Conservation (phyloP, 2,797 vertebrate species). For the Scomberomorus guttatus region DNA sequence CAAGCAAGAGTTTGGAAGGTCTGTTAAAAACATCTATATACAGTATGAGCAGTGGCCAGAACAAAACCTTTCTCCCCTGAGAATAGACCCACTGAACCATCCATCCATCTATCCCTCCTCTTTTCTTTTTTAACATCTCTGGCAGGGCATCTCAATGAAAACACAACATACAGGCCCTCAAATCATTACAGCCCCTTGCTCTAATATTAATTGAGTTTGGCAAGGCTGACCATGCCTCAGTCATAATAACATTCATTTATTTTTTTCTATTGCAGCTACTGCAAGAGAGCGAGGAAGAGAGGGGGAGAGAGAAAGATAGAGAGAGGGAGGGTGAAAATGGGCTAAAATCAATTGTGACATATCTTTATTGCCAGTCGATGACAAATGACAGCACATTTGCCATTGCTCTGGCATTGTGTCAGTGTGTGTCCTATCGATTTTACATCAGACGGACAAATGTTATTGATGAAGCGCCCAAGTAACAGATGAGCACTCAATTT, state of each 20-base stretch:
- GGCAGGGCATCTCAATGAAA: constrained; percentile 37
- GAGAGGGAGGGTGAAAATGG: constrained; percentile 23
- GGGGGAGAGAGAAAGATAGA: background rate
- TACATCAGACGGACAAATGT: constrained; percentile 80
- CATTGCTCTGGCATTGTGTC: constrained; percentile 78
- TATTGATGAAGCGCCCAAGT: constrained; percentile 77
- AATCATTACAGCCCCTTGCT: constrained; percentile 57
- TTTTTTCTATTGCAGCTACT: constrained; percentile 61
- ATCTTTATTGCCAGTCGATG: constrained; percentile 84
- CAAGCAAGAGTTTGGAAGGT: constrained; percentile 34
- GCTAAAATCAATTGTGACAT: constrained; percentile 84
- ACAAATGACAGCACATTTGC: constrained; percentile 81
- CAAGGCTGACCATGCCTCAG: constrained; percentile 67
- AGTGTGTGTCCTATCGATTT: constrained; percentile 83
- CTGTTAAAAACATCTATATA: constrained; percentile 60
- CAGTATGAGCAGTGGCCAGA: constrained; percentile 36
- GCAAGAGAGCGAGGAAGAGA: constrained; percentile 39
- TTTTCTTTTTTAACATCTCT: constrained; percentile 40
- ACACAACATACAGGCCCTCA: constrained; percentile 47
- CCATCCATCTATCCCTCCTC: constrained; percentile 27
- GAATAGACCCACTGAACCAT: constrained; percentile 32
- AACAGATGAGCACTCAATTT: constrained; percentile 76
- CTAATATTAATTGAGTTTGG: constrained; percentile 73
- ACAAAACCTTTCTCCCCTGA: constrained; percentile 39
- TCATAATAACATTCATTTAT: constrained; percentile 69